Base-by-base conservation (phyloP, 2,113 vertebrate genomes). In the Tonatia bakeri region DNA sequence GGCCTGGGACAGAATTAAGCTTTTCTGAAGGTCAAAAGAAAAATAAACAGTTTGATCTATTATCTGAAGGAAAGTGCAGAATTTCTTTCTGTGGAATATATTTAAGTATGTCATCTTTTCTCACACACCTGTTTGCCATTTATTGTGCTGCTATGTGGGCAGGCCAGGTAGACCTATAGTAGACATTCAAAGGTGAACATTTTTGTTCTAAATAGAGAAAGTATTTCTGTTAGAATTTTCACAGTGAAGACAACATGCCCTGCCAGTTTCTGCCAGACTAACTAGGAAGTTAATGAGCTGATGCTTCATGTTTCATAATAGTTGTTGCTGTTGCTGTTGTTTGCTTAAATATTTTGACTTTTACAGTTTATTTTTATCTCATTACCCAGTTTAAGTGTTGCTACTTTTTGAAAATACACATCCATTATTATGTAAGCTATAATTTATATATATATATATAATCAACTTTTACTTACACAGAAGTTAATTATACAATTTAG, bases 301-400 rank as follows among this genome's bases (percentile, higher is more conserved):
- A 81, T 65, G 82, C n/a, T 76, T 10, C 47, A 4, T 14, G 38
- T 69, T 77, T 85, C 43, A 36, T 52, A 83, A 59, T 72, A 24
- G 16, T 69, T 26, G 3, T 83, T 75, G 47, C 56, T 82, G n/a
- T 52, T 81, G n/a, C 43, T 94, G 45, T 64, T 90, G 45, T 85
- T 89, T 90, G 19, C 72, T 87, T 88, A 88, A 96, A 96, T 93
- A 96, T 89, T 95, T 96, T 95, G 72, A 93, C 67, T 85, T 87
- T 77, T 28, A 61, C 14, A 17, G 13, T 7, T 85, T 84, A 59
- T 93, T 91, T 94, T 95, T 26, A 86, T 82, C 56, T 95, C 22
- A 76, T 96, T 1, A 73, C n/a, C 31, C 15, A 43, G 4, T 76
- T 94, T n/a, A 56, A 81, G 69, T 94, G 47, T 80, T 76, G 24